These are phyloP conservation scores for Dromiciops gliroides DNA, from an alignment of 2,113 vertebrate genomes.

Conservation along the genomic window DNA sequence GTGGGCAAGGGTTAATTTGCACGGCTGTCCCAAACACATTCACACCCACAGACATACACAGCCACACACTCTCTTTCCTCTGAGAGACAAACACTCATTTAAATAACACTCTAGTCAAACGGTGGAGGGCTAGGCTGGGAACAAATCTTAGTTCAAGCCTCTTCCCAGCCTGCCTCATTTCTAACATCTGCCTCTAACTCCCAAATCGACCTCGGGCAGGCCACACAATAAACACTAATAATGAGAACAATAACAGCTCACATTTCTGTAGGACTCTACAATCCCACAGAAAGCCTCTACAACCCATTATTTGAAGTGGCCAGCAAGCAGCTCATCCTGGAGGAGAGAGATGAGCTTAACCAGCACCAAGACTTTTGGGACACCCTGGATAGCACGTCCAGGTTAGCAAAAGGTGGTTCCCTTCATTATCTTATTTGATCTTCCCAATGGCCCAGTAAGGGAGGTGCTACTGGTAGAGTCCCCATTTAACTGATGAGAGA, in stretches of 20 bases:
- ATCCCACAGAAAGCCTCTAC: not conserved
- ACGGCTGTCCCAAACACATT: not conserved
- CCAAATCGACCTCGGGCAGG: not conserved
- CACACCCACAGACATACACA: not conserved
- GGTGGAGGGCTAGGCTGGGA: not conserved
- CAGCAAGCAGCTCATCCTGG: not conserved
- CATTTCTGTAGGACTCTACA: not conserved
- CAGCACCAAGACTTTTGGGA: not conserved
- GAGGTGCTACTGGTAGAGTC: not conserved
- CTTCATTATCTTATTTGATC: not conserved
- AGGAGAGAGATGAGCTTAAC: not conserved
- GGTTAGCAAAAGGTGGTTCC: not conserved
- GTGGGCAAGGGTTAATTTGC: not conserved
- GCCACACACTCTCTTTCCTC: not conserved
- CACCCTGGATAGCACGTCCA: not conserved
- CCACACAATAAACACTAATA: not conserved
- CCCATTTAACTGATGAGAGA: not conserved
- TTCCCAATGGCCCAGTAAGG: not conserved
- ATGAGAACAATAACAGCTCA: not conserved
- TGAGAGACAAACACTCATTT: not conserved
- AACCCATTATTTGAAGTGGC: not conserved
- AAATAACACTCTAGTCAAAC: not conserved
- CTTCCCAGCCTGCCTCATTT: not conserved
- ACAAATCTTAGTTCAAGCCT: not conserved
- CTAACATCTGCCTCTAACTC: not conserved